Conservation (phyloP, 2,888 invertebrate species). For the Phlogophora meticulosa region DNA sequence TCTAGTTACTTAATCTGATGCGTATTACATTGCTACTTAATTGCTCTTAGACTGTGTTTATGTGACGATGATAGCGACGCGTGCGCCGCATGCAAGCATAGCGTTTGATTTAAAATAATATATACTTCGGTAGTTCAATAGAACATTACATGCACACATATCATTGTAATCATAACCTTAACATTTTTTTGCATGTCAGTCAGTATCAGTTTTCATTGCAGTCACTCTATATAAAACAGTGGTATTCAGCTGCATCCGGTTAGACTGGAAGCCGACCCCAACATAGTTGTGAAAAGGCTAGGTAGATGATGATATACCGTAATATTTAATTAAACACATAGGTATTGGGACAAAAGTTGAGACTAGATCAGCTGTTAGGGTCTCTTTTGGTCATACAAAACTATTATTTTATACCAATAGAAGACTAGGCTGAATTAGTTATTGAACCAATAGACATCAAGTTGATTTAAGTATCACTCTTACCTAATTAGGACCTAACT, state of each 20-base stretch:
- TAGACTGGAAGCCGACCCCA: too few relatives aligned
- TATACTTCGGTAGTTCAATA: not conserved
- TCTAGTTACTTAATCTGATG: not conserved
- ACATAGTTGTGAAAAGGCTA: too few relatives aligned
- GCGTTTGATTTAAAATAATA: not conserved
- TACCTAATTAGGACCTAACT: too few relatives aligned
- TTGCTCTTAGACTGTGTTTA: not conserved
- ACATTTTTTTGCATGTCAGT: not conserved
- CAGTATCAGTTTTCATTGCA: too few relatives aligned
- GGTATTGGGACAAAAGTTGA: not conserved
- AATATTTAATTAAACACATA: too few relatives aligned
- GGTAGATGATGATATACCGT: too few relatives aligned
- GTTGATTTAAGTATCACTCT: too few relatives aligned
- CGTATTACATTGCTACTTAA: not conserved
- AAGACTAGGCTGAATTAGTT: not conserved
- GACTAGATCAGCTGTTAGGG: not conserved
- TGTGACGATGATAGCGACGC: not conserved
- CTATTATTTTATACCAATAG: not conserved
- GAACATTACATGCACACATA: not conserved
- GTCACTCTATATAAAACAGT: too few relatives aligned
- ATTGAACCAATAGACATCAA: not conserved
- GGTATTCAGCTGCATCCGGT: too few relatives aligned
- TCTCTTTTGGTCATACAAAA: not conserved
- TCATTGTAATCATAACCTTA: slow-evolving; percentile 4
- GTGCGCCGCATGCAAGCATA: not conserved